phyloP scores from a whole-genome alignment of 2,797 vertebrate species.

The Salarias fasciatus region DNA sequence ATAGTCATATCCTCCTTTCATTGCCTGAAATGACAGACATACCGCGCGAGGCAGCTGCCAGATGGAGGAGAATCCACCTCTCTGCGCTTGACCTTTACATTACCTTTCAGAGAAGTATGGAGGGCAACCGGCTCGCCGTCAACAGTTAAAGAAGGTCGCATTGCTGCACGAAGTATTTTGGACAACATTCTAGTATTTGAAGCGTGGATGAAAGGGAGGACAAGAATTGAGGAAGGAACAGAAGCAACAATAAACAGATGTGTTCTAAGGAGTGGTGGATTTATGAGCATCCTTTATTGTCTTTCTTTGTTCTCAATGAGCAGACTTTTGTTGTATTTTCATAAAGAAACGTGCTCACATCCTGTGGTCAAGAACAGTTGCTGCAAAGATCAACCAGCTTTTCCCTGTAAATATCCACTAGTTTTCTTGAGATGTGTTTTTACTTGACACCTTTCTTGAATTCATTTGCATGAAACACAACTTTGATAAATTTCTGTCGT shows the following conservation, averaged over 20 bases:
- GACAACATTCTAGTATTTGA: constrained; percentile 2
- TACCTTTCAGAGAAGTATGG: constrained; percentile 14
- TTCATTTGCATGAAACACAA: too few relatives aligned
- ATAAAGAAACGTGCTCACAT: constrained; percentile 7
- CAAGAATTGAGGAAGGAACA: constrained; percentile 26
- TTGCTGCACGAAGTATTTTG: not conserved
- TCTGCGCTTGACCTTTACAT: not conserved
- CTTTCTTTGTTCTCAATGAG: not conserved
- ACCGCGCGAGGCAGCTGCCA: constrained; percentile 20
- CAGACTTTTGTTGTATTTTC: constrained; percentile 13
- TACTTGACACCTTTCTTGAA: too few relatives aligned
- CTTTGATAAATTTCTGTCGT: too few relatives aligned
- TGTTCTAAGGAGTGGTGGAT: constrained; percentile 26
- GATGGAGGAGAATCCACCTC: constrained; percentile 4
- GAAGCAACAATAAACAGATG: constrained; percentile 56
- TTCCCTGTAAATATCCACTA: too few relatives aligned
- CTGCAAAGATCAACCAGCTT: too few relatives aligned
- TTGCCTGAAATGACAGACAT: not conserved
- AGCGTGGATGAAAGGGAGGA: constrained; percentile 19
- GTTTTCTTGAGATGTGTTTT: too few relatives aligned
- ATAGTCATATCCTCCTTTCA: constrained; percentile 23
- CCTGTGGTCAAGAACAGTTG: too few relatives aligned
- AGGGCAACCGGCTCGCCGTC: constrained; percentile 11
- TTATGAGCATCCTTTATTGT: constrained; percentile 35
- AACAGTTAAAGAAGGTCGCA: not conserved